Evolutionary conservation across 2,888 invertebrate genomes (phyloP).

Genomic region (Taphrorychus bicolor): DNA sequence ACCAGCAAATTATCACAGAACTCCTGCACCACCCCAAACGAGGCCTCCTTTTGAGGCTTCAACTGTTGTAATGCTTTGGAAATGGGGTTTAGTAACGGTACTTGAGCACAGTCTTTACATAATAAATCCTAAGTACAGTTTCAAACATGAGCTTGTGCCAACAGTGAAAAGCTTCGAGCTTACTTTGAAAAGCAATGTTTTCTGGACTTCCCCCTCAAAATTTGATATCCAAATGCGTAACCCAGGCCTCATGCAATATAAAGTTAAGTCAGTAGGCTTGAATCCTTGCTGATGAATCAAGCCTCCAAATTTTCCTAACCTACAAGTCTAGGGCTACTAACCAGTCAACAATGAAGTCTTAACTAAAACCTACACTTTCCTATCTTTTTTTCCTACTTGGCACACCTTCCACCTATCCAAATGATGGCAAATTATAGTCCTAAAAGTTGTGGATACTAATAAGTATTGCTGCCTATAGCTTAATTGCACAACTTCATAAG

Average conservation of each 20-base stretch:
- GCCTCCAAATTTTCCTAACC: slow-evolving; percentile 71
- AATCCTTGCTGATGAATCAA: slow-evolving; percentile 66
- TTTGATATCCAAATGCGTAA: slow-evolving; percentile 85
- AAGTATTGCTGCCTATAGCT: slow-evolving; percentile 77
- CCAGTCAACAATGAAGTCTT: background rate
- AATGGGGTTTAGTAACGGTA: slow-evolving; percentile 76
- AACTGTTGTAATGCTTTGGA: slow-evolving; percentile 56
- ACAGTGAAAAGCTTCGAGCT: background rate
- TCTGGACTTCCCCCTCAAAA: slow-evolving; percentile 76
- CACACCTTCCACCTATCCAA: slow-evolving; percentile 71
- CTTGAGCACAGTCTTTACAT: slow-evolving; percentile 63
- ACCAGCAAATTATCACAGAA: slow-evolving; percentile 78
- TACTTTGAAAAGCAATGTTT: slow-evolving; percentile 81
- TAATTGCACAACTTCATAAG: slow-evolving; percentile 84
- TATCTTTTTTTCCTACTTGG: slow-evolving; percentile 87
- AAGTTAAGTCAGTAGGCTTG: slow-evolving; percentile 60
- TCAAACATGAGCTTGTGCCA: background rate
- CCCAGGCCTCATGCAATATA: slow-evolving; percentile 84
- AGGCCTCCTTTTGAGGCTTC: slow-evolving; percentile 63
- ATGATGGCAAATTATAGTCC: slow-evolving; percentile 79
- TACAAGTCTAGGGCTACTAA: too few species aligned
- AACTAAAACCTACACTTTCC: slow-evolving; percentile 72
- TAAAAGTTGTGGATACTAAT: slow-evolving; percentile 82
- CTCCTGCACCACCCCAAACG: slow-evolving; percentile 70
- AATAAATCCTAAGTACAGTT: slow-evolving; percentile 51